These are phyloP conservation scores for Apodemus speciosus DNA, from an alignment of 2,113 vertebrate species.

Conservation along the genomic window DNA sequence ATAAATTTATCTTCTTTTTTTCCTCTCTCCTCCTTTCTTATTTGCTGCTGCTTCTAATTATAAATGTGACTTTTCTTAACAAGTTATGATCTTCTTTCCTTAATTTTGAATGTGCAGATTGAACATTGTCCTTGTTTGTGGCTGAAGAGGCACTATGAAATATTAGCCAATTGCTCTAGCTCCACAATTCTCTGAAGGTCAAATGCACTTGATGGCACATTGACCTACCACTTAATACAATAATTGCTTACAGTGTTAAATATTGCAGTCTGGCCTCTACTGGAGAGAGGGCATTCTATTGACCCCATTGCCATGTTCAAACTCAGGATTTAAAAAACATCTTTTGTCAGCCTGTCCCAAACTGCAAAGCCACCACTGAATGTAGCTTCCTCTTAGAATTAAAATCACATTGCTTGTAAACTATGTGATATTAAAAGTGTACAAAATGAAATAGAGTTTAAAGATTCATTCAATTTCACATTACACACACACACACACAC, in stretches of 20 bases:
- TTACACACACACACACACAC: too few species aligned
- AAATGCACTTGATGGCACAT: not conserved
- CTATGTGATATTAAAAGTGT: not conserved
- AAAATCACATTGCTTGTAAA: not conserved
- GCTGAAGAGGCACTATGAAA: not conserved
- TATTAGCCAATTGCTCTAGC: not conserved
- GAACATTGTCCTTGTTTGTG: not conserved
- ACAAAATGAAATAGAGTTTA: not conserved
- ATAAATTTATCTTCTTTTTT: not conserved
- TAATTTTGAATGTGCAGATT: not conserved
- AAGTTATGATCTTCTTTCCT: not conserved
- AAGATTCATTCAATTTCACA: not conserved
- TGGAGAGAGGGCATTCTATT: rapidly evolving
- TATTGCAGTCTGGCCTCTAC: not conserved
- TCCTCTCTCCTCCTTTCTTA: not conserved
- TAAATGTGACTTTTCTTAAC: not conserved
- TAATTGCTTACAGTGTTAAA: not conserved
- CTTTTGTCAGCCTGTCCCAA: not conserved
- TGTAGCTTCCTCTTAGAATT: not conserved
- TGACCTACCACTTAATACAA: not conserved
- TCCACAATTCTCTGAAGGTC: not conserved
- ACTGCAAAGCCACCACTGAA: not conserved
- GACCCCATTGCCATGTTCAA: not conserved
- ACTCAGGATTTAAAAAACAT: not conserved
- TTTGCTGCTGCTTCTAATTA: not conserved